Conservation (phyloP, 2,888 invertebrate genomes). For the Trissolcus japonicus region DNA sequence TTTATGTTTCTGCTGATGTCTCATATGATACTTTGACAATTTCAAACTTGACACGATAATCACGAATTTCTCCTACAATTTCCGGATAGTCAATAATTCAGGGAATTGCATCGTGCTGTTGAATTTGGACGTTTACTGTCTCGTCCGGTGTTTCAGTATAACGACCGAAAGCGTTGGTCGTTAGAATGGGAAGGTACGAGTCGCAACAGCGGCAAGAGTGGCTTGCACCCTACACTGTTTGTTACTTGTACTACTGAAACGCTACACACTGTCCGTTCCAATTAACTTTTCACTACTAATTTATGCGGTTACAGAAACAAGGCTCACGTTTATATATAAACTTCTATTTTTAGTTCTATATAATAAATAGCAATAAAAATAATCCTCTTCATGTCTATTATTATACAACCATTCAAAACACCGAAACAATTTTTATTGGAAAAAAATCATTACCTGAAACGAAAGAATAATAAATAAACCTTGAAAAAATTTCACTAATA, state of each 20-base stretch:
- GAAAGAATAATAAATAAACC: too few species aligned
- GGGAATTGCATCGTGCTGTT: slow-evolving; percentile 59
- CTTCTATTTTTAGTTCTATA: slow-evolving; percentile 35
- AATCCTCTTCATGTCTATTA: neutral
- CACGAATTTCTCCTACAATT: slow-evolving; percentile 67
- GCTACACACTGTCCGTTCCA: slow-evolving; percentile 73
- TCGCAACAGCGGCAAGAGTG: slow-evolving; percentile 44
- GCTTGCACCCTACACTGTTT: slow-evolving; percentile 60
- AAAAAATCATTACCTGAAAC: too few species aligned
- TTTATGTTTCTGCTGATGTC: slow-evolving; percentile 36
- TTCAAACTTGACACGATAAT: slow-evolving; percentile 66
- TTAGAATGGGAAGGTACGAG: slow-evolving; percentile 54
- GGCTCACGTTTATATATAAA: slow-evolving; percentile 35
- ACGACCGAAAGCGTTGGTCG: slow-evolving; percentile 52
- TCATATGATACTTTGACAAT: slow-evolving; percentile 56
- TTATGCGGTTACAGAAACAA: slow-evolving; percentile 66
- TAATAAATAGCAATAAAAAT: slow-evolving; percentile 16
- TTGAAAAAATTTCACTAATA: too few species aligned
- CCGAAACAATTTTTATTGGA: too few species aligned
- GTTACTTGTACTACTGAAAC: slow-evolving; percentile 73
- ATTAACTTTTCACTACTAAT: slow-evolving; percentile 76
- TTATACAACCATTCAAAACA: too few species aligned
- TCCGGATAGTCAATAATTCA: slow-evolving; percentile 65
- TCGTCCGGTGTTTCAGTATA: slow-evolving; percentile 48
- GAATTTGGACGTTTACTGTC: slow-evolving; percentile 53